phyloP scores from a whole-genome alignment of 2,888 invertebrate species.

The Lordiphosa andalusiaca region DNA sequence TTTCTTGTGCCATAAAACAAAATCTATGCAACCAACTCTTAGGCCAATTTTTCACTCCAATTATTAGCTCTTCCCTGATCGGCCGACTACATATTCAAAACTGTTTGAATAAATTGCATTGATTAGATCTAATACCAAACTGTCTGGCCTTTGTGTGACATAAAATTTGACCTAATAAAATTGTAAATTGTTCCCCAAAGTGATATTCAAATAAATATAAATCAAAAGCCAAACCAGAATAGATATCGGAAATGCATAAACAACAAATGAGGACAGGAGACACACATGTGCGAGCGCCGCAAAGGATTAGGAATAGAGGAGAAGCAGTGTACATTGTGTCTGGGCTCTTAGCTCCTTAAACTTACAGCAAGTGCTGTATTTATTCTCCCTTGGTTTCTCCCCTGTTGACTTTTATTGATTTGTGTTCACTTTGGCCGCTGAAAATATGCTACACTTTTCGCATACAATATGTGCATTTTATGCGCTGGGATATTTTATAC shows the following conservation, averaged over 20 bases:
- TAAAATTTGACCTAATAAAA: conserved; percentile 35
- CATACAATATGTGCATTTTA: conserved; percentile 67
- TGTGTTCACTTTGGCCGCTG: conserved; percentile 25
- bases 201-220: conserved; percentile 20
- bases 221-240: not conserved
- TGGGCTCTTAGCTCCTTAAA: not conserved
- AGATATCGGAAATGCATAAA: conserved; percentile 4
- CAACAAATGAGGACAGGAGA: not conserved
- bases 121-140: conserved; percentile 11
- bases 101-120: not conserved
- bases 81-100: not conserved
- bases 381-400: not conserved
- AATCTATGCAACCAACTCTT: too few relatives aligned
- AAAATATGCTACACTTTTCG: conserved; percentile 40
- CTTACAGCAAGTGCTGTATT: not conserved
- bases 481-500: conserved; percentile 68
- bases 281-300: too few relatives aligned
- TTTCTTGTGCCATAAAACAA: too few relatives aligned
- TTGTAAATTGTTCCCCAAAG: conserved; percentile 37
- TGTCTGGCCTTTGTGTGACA: conserved; percentile 1
- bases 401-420: conserved; percentile 39
- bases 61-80: too few relatives aligned
- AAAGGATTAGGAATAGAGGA: not conserved
- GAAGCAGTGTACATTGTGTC: not conserved
- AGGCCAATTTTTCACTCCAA: too few relatives aligned